Evolutionary conservation across 2,113 vertebrate species (phyloP), one percentile per base, ranked within the genome.

Genomic region (Phylloscopus whistleri): DNA sequence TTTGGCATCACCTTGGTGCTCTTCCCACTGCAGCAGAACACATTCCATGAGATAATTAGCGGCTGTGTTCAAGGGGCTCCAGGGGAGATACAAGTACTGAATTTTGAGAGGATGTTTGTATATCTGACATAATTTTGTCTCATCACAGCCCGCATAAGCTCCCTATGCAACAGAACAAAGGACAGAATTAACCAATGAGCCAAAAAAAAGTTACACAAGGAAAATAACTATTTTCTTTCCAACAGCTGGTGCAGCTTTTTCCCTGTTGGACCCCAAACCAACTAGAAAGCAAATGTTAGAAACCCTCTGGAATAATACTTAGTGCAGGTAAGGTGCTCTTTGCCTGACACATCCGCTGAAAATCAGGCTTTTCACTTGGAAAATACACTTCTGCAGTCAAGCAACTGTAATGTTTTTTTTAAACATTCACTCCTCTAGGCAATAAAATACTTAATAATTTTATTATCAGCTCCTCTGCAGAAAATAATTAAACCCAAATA

Each of bases 61-160:
- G 83, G 72, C 68, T 81, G 78, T 55, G 81, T 86, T 84, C 35
- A 52, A 74, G 94, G 81, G 63, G 84, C 59, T 96, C 78, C 83
- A 52, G 67, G 77, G 64, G 74, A 72, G 33, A 23, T 3, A 35
- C 1, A 4, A 92, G 73, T 28, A 89, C 37, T 81, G 88, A 79
- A 89, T 94, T 88, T 73, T 94, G 84, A 86, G 90, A 95, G 79
- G 86, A 62, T 83, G 48, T 84, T 62, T 94, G 39, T 77, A 20
- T 39, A 52, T 73, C 51, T 89, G 80, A 83, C 78, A 51, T 77
- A 51, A 79, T 87, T 97, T 94, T 51, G 59, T 83, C 76, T 94
- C 89, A 55, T 84, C 58, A 4, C 52, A 35, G 58, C 17, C 94
- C 94, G 69, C 5, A 0, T 52, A 63, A 92, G 62, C 49, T 90